A percentile compares a stretch with the other conserved stretches of the same genome.
These are phyloP conservation scores for Microcaecilia unicolor DNA, from an alignment of 2,797 vertebrate genomes.

Conservation along the genomic window DNA sequence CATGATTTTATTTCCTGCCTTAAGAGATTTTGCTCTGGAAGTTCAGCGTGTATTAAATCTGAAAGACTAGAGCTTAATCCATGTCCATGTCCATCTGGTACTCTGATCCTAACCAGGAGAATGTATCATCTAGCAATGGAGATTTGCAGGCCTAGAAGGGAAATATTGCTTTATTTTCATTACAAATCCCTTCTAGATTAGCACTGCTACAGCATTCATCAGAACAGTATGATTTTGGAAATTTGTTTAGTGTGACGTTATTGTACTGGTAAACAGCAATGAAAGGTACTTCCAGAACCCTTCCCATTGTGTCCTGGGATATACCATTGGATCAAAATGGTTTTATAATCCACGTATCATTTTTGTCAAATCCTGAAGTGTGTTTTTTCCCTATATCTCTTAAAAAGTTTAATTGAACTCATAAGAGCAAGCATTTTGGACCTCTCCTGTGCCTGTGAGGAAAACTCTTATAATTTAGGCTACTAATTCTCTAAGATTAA, in stretches of 20 bases:
- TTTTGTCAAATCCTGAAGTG: not conserved
- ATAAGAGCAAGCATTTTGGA: too few species aligned
- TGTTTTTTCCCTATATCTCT: not conserved
- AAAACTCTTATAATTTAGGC: too few species aligned
- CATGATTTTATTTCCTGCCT: conserved; percentile 19
- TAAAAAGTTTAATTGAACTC: too few species aligned
- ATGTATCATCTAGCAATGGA: conserved; percentile 20
- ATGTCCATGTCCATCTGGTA: conserved; percentile 42
- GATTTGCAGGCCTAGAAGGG: conserved; percentile 22
- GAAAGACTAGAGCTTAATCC: conserved; percentile 26
- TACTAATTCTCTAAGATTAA: too few species aligned
- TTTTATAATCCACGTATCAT: not conserved
- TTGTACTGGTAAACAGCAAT: too few species aligned
- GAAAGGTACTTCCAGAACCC: too few species aligned
- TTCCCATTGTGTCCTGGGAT: too few species aligned
- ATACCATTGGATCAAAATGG: conserved; percentile 14
- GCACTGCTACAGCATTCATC: conserved; percentile 23
- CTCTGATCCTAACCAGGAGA: not conserved
- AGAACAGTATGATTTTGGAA: conserved; percentile 31
- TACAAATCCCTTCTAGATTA: conserved; percentile 15
- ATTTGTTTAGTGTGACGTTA: conserved; percentile 29
- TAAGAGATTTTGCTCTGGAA: conserved; percentile 17
- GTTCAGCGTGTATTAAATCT: conserved; percentile 30
- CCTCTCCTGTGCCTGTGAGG: too few species aligned
- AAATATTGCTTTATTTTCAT: conserved; percentile 32